Evolutionary conservation across 2,113 vertebrate species (phyloP), one percentile per base, ranked within the genome.

Genomic region (Actenoides lindsayi): DNA sequence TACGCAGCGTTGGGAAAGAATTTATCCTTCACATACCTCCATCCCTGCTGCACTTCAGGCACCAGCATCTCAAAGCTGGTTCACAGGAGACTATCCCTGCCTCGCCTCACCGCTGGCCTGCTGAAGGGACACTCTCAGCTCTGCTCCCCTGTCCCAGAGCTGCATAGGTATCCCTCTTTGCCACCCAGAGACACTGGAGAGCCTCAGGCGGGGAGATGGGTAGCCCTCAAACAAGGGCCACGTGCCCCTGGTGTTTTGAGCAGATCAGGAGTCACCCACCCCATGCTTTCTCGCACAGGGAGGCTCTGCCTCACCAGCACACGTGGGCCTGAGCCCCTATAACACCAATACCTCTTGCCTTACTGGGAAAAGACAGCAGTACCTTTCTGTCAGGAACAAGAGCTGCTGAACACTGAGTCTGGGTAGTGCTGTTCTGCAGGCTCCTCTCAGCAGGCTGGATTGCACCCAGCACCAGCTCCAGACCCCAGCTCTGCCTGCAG

Each of bases 11-110:
- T 46, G 41, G 20, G 60, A 16, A 83, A 41, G 5, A 46, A 37
- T 0, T 0, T 2, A 1, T 44, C 23, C 50, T 67, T 31, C 0
- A 0, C 2, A 1, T 3, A n/a, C 59, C 37, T 80, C 59, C 44
- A 14, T 18, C 5, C 23, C 67, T 31, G 37, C 20, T 48, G 33
- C 1, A 2, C 50, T 50, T 25, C 1, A 0, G 20, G 37, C 10
- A 41, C 31, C 21, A 17, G 21, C 1, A 4, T 24, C 50, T 28
- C 80, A 50, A 25, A 35, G 15, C 37, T 16, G 7, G 23, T n/a
- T 10, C 2, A 4, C 37, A 48, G 16, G 44, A 50, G 24, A 39
- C 35, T 11, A 1, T 13, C 28, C 42, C 71, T 33, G 33, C 30
- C 57, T 78, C 0, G 0, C 11, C 11, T n/a, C 8, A 1, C 65